Base-by-base conservation (phyloP, 2,888 invertebrate genomes). In the Polyploca ridens region DNA sequence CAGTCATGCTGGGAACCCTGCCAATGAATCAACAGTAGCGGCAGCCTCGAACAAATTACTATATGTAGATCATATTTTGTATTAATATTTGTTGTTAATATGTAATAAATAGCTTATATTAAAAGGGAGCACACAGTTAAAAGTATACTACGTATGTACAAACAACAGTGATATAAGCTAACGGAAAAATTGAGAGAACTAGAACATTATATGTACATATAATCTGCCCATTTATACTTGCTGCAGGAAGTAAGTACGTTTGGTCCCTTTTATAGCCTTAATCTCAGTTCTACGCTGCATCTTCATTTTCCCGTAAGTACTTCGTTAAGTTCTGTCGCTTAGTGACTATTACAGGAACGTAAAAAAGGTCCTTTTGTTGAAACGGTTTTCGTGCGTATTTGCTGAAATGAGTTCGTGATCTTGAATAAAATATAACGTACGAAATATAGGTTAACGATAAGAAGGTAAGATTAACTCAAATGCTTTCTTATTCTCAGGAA, bases 241-340 rank as follows among this genome's bases (percentile, higher is more conserved):
- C 19, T 54, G 54, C 54, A 54, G 54, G 54, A 19, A 54, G 54
- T 54, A 54, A 54, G 54, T 54, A 19, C 54, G 14, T 54, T 54
- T 54, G 19, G 54, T 54, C 54, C 19, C 54, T 19, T 54, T 54
- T 54, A 54, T 54, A 54, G 54, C 54, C 54, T 14, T 54, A 54
- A 54, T 54, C 54, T 54, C 54, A 54, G 54, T 54, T 54, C 54
- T 54, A 54, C 54, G 54, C 54, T 54, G 54, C 54, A 54, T 54
- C 54, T 54, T 54, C 54, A 54, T 54, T 54, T 41, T 54, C n/a
- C 54, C 54, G 54, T 54, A 54, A 54, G 54, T 54, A 19, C 54
- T 54, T 54, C 54, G 54, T 54, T 54, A 54, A 54, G 54, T 54
- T 54, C 54, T 54, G 54, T 54, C 54, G 54, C 54, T 54, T 54